Base-by-base conservation (phyloP, 2,888 invertebrate genomes). In the Polydrusus cervinus region DNA sequence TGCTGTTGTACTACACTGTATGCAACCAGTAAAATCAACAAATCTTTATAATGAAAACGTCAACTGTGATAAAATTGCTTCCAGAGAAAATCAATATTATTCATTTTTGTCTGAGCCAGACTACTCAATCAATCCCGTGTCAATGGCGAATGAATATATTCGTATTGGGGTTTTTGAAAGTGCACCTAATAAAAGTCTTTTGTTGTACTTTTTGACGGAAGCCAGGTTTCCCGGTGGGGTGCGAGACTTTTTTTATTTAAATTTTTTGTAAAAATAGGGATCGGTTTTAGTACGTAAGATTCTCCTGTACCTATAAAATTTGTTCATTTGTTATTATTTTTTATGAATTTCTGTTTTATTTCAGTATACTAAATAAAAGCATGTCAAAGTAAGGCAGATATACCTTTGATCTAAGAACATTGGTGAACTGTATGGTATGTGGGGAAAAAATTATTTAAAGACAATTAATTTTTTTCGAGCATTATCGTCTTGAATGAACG, bases 151-250 rank as follows among this genome's bases (percentile, higher is more conserved):
- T 40, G 66, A 66, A 66, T 66, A 40, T 53, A 60, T 71, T 64
- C 51, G 53, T 53, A 60, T 71, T 71, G 71, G 25, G 62, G 57
- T 71, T 71, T 64, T 43, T 51, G 38, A 71, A 64, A 71, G 62
- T 53, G 64, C 71, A 71, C 49, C 40, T 43, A 70, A 70, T 70
- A 71, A 71, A 71, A 71, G 53, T 64, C 71, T 71, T 71, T 71
- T 71, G 64, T 53, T 71, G 71, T 62, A 71, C 62, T 43, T 71
- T 70, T 71, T 55, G 64, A 71, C 55, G 53, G 51, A 62, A 64
- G 18, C 34, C 30, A 60, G 25, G n/a, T 20, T 57, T 25, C 47
- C 45, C 16, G 68, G 43, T 16, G 64, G 13, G 47, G 64, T 64
- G 43, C 62, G 43, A 51, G 55, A 20, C 2, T 57, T 25, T 60